These are phyloP conservation scores for Hololepta plana DNA, from an alignment of 2,888 invertebrate species.

Conservation along the genomic window DNA sequence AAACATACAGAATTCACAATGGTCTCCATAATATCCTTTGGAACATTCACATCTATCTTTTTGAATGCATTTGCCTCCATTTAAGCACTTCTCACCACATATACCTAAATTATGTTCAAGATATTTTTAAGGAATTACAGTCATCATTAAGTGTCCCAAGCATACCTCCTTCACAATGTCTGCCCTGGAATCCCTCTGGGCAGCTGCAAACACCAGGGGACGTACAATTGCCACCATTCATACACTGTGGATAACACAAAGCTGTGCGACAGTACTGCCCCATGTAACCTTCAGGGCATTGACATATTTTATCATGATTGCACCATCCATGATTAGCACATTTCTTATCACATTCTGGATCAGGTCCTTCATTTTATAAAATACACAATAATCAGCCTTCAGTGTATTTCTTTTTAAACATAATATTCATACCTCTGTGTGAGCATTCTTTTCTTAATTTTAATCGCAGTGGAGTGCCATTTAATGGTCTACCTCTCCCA, in stretches of 20 bases:
- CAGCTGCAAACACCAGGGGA: conserved; percentile 80
- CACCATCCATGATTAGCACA: conserved; percentile 76
- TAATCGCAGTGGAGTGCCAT: conserved; percentile 74
- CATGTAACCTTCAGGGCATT: conserved; percentile 80
- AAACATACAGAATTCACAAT: conserved; percentile 80
- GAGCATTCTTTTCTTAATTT: conserved; percentile 86
- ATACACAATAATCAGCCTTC: conserved; percentile 5
- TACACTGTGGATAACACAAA: conserved; percentile 79
- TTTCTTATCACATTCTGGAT: conserved; percentile 76
- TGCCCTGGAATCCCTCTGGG: conserved; percentile 76
- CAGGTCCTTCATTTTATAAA: conserved; percentile 58
- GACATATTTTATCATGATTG: conserved; percentile 67
- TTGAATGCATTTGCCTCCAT: conserved; percentile 88
- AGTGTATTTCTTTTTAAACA: conserved; percentile 29
- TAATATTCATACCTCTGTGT: conserved; percentile 82
- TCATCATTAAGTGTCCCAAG: conserved; percentile 17
- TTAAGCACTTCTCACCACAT: conserved; percentile 77
- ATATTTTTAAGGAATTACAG: conserved; percentile 2
- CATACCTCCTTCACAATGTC: conserved; percentile 86
- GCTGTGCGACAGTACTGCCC: conserved; percentile 81
- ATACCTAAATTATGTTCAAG: conserved; percentile 45
- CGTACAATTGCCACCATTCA: conserved; percentile 84
- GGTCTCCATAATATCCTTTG: conserved; percentile 76
- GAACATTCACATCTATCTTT: conserved; percentile 87
- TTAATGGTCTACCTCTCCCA: conserved; percentile 58